Evolutionary conservation across 2,113 vertebrate species (phyloP).

Genomic region (Pionites leucogaster): DNA sequence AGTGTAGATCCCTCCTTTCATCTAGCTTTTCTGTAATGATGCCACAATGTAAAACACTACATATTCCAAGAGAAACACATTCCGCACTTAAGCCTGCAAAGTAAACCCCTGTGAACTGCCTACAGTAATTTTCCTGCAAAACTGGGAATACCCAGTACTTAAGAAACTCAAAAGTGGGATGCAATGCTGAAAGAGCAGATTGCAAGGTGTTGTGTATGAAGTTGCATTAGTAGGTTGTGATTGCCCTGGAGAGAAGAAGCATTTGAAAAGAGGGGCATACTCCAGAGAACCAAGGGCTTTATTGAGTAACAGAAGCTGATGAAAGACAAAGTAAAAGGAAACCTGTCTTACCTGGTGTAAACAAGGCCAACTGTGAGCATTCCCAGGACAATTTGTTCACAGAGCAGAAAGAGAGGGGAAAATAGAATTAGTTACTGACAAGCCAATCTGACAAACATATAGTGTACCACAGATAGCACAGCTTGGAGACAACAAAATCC

Average conservation of each 20-base stretch:
- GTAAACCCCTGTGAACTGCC: background rate
- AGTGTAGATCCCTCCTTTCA: background rate
- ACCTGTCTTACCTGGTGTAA: slow-evolving; percentile 91
- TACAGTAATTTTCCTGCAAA: background rate
- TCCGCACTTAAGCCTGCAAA: background rate
- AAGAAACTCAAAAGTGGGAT: background rate
- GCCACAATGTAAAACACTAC: background rate
- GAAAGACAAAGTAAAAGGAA: slow-evolving; percentile 78
- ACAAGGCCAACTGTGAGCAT: slow-evolving; percentile 91
- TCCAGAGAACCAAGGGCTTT: slow-evolving; percentile 38
- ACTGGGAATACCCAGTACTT: background rate
- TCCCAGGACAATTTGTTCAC: slow-evolving; percentile 59
- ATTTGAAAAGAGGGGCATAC: slow-evolving; percentile 22
- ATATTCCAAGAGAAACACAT: background rate
- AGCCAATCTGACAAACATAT: background rate
- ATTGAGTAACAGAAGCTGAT: slow-evolving; percentile 73
- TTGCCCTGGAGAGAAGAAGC: background rate
- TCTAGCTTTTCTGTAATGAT: background rate
- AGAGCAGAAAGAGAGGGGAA: slow-evolving; percentile 11
- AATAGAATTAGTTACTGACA: slow-evolving; percentile 20
- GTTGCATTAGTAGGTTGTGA: background rate
- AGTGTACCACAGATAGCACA: background rate
- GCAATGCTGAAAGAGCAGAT: background rate
- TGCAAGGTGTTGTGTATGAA: background rate
- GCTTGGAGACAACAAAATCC: background rate